These are phyloP conservation scores for Corythaeola cristata DNA, from an alignment of 2,113 vertebrate genomes.

Conservation along the genomic window DNA sequence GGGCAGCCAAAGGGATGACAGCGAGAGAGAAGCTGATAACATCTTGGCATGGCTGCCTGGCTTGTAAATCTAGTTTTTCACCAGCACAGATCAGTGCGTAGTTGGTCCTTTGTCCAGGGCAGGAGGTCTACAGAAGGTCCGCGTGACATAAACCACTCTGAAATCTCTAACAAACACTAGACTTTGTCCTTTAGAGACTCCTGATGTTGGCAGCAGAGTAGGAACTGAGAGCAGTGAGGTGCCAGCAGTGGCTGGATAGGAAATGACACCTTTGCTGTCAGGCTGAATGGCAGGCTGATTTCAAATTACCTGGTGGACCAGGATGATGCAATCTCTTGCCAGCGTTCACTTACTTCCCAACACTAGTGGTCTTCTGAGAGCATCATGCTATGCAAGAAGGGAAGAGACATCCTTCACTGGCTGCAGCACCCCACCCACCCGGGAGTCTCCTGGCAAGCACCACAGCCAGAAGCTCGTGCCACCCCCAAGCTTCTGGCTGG, in stretches of 20 bases:
- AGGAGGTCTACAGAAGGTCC: background rate
- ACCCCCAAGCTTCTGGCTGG: background rate
- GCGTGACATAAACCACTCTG: background rate
- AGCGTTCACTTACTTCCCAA: background rate
- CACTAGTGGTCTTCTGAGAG: background rate
- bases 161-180: background rate
- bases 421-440: background rate
- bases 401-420: background rate
- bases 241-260: background rate
- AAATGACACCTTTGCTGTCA: background rate
- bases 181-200: background rate
- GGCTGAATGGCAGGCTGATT: background rate
- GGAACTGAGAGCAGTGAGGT: background rate
- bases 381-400: background rate
- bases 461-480: rapidly evolving
- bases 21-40: background rate
- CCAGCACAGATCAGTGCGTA: background rate
- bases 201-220: rapidly evolving
- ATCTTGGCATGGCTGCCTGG: background rate
- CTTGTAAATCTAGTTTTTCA: background rate
- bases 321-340: background rate
- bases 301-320: rapidly evolving
- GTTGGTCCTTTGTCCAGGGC: background rate
- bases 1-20: background rate
- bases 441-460: background rate